Percentiles rank a stretch among this genome's conserved stretches.
These are phyloP conservation scores for Aphelenchoides besseyi DNA, from an alignment of 1,140 invertebrate species.

Conservation along the genomic window DNA sequence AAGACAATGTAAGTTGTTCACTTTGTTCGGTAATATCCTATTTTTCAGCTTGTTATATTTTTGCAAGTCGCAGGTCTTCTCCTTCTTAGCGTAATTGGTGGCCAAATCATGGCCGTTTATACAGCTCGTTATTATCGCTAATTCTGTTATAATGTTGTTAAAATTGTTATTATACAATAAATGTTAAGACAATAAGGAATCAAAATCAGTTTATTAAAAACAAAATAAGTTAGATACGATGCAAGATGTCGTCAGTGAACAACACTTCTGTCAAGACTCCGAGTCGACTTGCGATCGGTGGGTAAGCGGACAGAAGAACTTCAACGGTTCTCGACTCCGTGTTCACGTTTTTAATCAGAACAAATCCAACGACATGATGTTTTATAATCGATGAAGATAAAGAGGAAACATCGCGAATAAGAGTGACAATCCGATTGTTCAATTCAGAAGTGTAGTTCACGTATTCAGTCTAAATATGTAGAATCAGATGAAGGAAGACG, in stretches of 20 bases:
- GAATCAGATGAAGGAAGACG: neutral
- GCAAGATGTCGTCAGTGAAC: constrained; percentile 22
- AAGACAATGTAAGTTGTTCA: too few species aligned
- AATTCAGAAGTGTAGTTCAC: constrained; percentile 10
- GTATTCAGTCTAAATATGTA: neutral
- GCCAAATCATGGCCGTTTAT: too few species aligned
- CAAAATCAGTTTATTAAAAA: too few species aligned
- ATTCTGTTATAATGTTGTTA: too few species aligned
- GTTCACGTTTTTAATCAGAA: constrained; percentile 16
- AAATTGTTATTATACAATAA: too few species aligned
- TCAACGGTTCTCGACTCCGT: constrained; percentile 11
- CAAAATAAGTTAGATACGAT: too few species aligned
- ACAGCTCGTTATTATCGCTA: too few species aligned
- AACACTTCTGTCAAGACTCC: constrained; percentile 4
- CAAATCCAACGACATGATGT: constrained; percentile 14
- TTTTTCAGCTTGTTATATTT: too few species aligned
- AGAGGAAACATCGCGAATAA: neutral
- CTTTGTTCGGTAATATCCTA: too few species aligned
- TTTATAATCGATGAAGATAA: neutral
- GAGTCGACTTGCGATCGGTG: neutral
- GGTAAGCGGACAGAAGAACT: constrained; percentile 8
- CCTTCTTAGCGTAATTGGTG: too few species aligned
- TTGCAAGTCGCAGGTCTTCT: too few species aligned
- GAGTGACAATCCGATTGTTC: constrained; percentile 6
- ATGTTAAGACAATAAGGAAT: too few species aligned